A percentile compares a stretch with the other conserved stretches of the same genome.
Evolutionary conservation across 2,888 invertebrate species (phyloP).

Genomic region (Andricus quercusramuli): DNA sequence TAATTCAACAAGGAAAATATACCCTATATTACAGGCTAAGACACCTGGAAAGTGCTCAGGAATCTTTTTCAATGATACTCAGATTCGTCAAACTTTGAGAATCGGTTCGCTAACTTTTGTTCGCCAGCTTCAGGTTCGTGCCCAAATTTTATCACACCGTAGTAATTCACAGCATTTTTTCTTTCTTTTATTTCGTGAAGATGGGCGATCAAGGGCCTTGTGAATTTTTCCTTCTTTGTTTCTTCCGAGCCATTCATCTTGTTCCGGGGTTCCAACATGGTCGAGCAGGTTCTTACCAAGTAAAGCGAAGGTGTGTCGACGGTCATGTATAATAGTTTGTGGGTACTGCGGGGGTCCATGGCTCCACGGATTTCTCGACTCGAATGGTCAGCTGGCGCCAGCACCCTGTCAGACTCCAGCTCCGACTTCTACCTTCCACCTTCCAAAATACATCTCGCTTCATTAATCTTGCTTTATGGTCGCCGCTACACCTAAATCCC

Average conservation of each 20-base stretch:
- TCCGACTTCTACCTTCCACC: conserved; percentile 55
- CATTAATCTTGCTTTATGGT: conserved; percentile 71
- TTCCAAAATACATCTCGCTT: conserved; percentile 67
- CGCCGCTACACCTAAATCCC: conserved; percentile 64
- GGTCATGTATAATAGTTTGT: conserved; percentile 24
- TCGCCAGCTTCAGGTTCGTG: too few species aligned
- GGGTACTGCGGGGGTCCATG: conserved; percentile 26
- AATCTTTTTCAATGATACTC: too few species aligned
- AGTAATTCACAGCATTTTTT: background rate
- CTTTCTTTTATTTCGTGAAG: background rate
- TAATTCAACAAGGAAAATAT: too few species aligned
- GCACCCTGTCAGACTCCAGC: conserved; percentile 49
- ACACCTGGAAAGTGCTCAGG: too few species aligned
- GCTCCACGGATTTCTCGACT: conserved; percentile 40
- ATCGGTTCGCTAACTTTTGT: too few species aligned
- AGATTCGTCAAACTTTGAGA: too few species aligned
- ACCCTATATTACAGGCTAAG: too few species aligned
- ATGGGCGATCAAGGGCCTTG: conserved; percentile 1
- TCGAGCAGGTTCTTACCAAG: conserved; percentile 9
- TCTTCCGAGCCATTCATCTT: conserved; percentile 24
- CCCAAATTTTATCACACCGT: background rate
- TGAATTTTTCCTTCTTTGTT: conserved; percentile 24
- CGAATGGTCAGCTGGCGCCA: conserved; percentile 72
- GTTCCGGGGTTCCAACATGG: conserved; percentile 18
- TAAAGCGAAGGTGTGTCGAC: conserved; percentile 34